These are phyloP conservation scores for Eugnorisma glareosa DNA, from an alignment of 2,888 invertebrate species.

Conservation along the genomic window DNA sequence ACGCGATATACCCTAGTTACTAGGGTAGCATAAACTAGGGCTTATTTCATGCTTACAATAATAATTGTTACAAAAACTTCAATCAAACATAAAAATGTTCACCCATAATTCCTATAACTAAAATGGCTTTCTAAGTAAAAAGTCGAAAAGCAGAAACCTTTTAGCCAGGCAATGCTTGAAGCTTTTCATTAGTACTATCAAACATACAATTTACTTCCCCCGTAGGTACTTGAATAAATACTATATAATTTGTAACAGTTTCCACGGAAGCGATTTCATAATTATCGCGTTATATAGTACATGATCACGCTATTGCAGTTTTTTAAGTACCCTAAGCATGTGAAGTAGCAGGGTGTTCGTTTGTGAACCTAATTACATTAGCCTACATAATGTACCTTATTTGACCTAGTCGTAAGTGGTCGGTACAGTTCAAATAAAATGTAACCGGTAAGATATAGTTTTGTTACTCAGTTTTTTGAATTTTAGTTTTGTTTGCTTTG, in stretches of 20 bases:
- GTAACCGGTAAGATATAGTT: neutral
- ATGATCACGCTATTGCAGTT: slow-evolving; percentile 76
- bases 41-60: neutral
- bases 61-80: neutral
- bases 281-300: slow-evolving; percentile 72
- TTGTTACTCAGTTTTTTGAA: neutral
- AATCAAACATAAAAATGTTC: neutral
- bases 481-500: neutral
- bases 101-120: slow-evolving; percentile 10
- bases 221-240: slow-evolving; percentile 44
- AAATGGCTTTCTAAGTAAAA: slow-evolving; percentile 6
- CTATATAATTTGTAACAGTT: slow-evolving; percentile 60
- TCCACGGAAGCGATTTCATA: slow-evolving; percentile 67
- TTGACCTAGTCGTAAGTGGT: slow-evolving; percentile 32
- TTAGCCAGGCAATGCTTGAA: neutral
- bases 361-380: slow-evolving; percentile 61
- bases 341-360: slow-evolving; percentile 72
- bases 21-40: too few species aligned
- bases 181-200: slow-evolving; percentile 31
- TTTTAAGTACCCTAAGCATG: slow-evolving; percentile 71
- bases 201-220: slow-evolving; percentile 18
- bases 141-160: slow-evolving; percentile 19
- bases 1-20: neutral
- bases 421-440: slow-evolving; percentile 14
- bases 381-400: slow-evolving; percentile 27